Conservation (phyloP, 2,113 vertebrate genomes). For the Cyprinodon tularosa region DNA sequence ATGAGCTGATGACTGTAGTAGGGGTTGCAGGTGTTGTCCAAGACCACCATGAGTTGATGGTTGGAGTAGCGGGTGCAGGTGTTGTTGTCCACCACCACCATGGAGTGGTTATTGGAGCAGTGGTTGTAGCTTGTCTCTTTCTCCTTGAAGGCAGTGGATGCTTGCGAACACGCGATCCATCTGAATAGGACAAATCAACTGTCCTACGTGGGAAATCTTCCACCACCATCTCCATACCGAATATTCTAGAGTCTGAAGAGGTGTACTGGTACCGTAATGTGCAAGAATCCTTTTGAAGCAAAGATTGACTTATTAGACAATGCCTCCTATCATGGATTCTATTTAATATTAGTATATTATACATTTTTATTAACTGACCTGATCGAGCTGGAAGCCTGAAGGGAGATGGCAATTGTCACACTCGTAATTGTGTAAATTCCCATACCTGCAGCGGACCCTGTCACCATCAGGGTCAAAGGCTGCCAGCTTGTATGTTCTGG, state of each 20-base stretch:
- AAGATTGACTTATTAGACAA: not conserved
- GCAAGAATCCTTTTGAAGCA: slow-evolving; percentile 50
- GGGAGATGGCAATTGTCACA: slow-evolving; percentile 42
- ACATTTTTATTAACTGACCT: slow-evolving; percentile 44
- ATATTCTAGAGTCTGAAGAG: fast-evolving
- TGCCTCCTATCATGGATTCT: not conserved
- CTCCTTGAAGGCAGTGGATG: slow-evolving; percentile 18
- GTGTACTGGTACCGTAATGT: slow-evolving; percentile 18
- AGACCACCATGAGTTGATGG: not conserved
- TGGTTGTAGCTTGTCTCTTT: not conserved
- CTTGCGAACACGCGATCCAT: slow-evolving; percentile 28
- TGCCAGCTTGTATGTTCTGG: slow-evolving; percentile 59
- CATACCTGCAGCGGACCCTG: slow-evolving; percentile 70
- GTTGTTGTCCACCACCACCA: not conserved
- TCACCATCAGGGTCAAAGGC: slow-evolving; percentile 75
- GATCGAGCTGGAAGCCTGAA: slow-evolving; percentile 54
- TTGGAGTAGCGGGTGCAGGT: not conserved
- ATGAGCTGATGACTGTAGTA: not conserved
- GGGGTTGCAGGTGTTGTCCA: not conserved
- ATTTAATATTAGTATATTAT: no score
- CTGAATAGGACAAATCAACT: slow-evolving; percentile 8
- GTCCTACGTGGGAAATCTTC: slow-evolving; percentile 56
- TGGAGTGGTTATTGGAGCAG: not conserved
- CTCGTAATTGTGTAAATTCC: not conserved
- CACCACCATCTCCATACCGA: slow-evolving; percentile 57